These are phyloP conservation scores for Lasioglossum pauxillum DNA, from an alignment of 2,888 invertebrate genomes.

Conservation along the genomic window DNA sequence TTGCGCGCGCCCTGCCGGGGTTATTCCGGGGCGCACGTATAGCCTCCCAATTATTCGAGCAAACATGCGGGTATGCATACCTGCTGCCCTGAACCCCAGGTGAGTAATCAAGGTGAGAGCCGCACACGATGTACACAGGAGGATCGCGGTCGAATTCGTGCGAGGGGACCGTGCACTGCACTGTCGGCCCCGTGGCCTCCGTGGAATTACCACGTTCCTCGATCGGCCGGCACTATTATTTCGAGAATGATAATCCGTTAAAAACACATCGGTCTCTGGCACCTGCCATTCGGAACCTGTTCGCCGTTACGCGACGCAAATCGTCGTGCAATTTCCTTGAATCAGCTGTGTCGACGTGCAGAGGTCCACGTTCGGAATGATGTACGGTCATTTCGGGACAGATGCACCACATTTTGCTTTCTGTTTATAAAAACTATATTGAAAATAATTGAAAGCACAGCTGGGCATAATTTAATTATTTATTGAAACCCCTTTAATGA, in stretches of 20 bases:
- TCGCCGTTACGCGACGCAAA: background rate
- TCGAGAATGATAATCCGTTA: constrained; percentile 47
- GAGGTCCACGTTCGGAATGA: background rate
- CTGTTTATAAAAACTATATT: too few relatives aligned
- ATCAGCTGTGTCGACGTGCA: background rate
- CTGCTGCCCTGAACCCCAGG: constrained; percentile 71
- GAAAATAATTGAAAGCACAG: too few relatives aligned
- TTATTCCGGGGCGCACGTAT: constrained; percentile 62
- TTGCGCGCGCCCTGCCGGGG: constrained; percentile 44
- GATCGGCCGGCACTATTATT: constrained; percentile 35
- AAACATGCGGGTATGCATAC: constrained; percentile 75
- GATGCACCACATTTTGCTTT: too few relatives aligned
- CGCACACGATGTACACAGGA: constrained; percentile 59
- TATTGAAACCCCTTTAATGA: too few relatives aligned
- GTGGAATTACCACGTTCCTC: constrained; percentile 41
- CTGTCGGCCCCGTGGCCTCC: constrained; percentile 3
- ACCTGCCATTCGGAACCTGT: background rate
- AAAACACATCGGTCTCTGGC: constrained; percentile 30
- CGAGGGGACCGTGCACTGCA: constrained; percentile 17
- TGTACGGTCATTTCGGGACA: too few relatives aligned
- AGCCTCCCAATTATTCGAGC: constrained; percentile 74
- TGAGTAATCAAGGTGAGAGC: constrained; percentile 75
- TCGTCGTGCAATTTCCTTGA: background rate
- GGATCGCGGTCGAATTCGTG: constrained; percentile 61
- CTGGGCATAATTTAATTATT: too few relatives aligned